phyloP scores from a whole-genome alignment of 2,113 vertebrate species.

The Hiodon tergisus region DNA sequence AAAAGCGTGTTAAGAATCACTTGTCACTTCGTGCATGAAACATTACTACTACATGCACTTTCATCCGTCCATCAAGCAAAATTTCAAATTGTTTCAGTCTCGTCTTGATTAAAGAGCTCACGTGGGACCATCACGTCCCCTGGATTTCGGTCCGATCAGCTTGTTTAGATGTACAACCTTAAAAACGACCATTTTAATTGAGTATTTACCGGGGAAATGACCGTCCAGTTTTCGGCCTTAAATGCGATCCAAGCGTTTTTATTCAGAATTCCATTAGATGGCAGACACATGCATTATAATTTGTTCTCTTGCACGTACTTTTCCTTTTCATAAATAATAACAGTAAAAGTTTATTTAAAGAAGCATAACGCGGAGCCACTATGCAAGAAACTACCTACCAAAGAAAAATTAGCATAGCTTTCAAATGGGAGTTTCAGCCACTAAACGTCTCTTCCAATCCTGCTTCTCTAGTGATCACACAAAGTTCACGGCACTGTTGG shows the following conservation, averaged over 20 bases:
- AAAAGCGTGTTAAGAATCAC: no score
- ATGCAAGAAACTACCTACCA: slow-evolving; percentile 28
- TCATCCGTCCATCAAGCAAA: no score
- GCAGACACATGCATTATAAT: slow-evolving; percentile 60
- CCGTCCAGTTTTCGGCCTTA: background rate
- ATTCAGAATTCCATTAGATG: slow-evolving; percentile 64
- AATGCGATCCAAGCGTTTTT: slow-evolving; percentile 29
- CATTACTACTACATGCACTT: no score
- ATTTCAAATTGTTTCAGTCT: no score
- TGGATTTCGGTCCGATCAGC: no score
- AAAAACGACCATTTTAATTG: no score
- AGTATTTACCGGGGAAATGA: no score
- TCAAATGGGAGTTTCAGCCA: background rate
- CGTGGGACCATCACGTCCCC: no score
- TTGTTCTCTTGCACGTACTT: slow-evolving; percentile 23
- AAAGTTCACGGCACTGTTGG: slow-evolving; percentile 37
- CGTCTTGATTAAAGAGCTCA: no score
- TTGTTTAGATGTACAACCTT: no score
- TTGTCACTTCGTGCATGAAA: background rate
- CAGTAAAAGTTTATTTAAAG: slow-evolving; percentile 17
- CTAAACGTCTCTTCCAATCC: slow-evolving; percentile 15
- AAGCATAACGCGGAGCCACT: slow-evolving; percentile 24
- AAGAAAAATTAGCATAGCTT: slow-evolving; percentile 25
- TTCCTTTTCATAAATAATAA: slow-evolving; percentile 28
- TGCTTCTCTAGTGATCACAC: slow-evolving; percentile 37